Evolutionary conservation across 2,113 vertebrate genomes (phyloP).

Genomic region (Sigmodon hispidus): DNA sequence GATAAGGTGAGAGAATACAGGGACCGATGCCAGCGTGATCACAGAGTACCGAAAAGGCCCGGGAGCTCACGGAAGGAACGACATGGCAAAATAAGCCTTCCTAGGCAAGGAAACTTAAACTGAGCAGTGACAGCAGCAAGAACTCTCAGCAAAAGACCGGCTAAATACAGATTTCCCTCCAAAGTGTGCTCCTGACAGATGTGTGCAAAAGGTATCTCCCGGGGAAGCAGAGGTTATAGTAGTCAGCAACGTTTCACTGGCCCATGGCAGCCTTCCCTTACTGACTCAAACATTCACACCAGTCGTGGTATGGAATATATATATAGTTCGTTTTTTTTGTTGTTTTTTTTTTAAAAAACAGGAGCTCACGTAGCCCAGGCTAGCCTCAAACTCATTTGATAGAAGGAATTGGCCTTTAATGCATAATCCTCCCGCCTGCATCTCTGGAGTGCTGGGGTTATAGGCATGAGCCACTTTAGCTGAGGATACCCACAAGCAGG

Average conservation of each 20-base stretch:
- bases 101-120: slow-evolving; percentile 26
- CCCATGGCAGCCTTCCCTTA: not conserved
- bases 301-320: not conserved
- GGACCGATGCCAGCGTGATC: slow-evolving; percentile 47
- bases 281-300: not conserved
- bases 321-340: not conserved
- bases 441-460: not conserved
- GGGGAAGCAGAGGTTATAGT: not conserved
- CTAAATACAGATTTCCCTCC: slow-evolving; percentile 36
- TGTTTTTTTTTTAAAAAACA: not conserved
- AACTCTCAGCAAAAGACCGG: not conserved
- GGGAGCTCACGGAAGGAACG: slow-evolving; percentile 9
- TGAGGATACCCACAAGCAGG: not conserved
- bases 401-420: not conserved
- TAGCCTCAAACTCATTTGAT: not conserved
- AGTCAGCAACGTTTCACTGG: not conserved
- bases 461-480: not conserved
- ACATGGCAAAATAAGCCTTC: slow-evolving; percentile 14
- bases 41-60: not conserved
- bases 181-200: not conserved
- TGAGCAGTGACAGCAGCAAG: slow-evolving; percentile 24
- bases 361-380: not conserved
- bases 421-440: not conserved
- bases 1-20: slow-evolving; percentile 39
- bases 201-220: not conserved